A percentile compares a stretch with the other conserved stretches of the same genome.
phyloP scores from a whole-genome alignment of 2,888 invertebrate species.

The Scelioninae gen. 2 region DNA sequence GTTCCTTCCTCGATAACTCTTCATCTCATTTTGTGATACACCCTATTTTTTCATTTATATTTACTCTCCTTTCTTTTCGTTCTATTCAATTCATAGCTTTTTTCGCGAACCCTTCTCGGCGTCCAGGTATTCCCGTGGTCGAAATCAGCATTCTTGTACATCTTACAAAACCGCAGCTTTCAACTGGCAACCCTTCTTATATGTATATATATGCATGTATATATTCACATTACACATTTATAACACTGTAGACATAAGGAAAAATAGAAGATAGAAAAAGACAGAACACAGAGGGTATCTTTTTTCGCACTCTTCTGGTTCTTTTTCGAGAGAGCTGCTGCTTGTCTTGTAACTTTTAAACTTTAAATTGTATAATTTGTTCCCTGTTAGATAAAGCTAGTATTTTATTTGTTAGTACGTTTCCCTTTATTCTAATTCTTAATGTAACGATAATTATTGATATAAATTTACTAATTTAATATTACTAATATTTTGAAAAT shows the following conservation, averaged over 20 bases:
- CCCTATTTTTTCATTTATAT: constrained; percentile 33
- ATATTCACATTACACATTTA: too few species aligned
- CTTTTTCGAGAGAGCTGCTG: neutral
- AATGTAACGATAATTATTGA: too few species aligned
- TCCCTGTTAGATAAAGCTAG: too few species aligned
- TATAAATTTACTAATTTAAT: too few species aligned
- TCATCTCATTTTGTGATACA: constrained; percentile 13
- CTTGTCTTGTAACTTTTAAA: constrained; percentile 64
- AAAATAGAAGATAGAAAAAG: constrained; percentile 7
- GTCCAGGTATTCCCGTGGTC: constrained; percentile 46
- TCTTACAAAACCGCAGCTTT: constrained; percentile 48
- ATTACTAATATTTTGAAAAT: too few species aligned
- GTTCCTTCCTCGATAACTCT: constrained; percentile 5
- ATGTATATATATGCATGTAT: constrained; percentile 4
- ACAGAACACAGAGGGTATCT: constrained; percentile 6
- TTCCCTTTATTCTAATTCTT: too few species aligned
- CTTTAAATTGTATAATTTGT: constrained; percentile 69
- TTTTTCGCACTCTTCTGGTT: constrained; percentile 21
- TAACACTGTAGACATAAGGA: too few species aligned
- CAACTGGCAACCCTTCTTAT: constrained; percentile 52
- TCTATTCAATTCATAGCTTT: constrained; percentile 15
- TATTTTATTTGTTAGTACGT: too few species aligned
- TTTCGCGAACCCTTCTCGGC: constrained; percentile 35
- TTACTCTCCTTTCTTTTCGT: constrained; percentile 19
- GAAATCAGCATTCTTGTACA: constrained; percentile 65